Base-by-base conservation (phyloP, 2,888 invertebrate genomes). In the Polyommatus iphigenia region DNA sequence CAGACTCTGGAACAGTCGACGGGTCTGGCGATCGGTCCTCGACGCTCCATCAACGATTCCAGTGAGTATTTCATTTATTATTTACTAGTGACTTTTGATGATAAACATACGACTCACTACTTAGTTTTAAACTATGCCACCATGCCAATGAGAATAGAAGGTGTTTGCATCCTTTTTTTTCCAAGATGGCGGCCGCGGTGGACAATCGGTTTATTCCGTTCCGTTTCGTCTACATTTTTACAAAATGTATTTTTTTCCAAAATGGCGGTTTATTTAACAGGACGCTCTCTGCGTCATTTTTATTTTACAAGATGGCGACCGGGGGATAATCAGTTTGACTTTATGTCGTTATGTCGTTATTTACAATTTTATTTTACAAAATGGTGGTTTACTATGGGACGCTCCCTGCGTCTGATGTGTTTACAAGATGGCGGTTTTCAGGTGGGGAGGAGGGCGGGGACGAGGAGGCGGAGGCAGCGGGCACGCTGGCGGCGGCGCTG, bases 1-100 rank as follows among this genome's bases (percentile, higher is more conserved):
- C 98, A 97, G 88, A 98, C 97, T 5, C 90, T 96, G 84, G 98
- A 97, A 86, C 96, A 96, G 85, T 97, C 97, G 0, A 98, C 98
- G 0, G 97, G 97, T 0, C 94, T 97, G 78, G 96, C 96, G 2
- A 95, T 98, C 75, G 97, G 97, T 4, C 93, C 95, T 0, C 90
- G 96, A 73, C 93, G 96, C 71, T 95, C 96, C 0, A 84, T 91
- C 77, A 88, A 84, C 29, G 93, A 93, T 78, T 82, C 91, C 0
- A 90, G 93, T 93, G 80, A 90, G 92, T 86, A n/a, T 3, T 20
- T 32, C 15, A 67, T 15, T 29, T 1, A 67, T 29, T 67, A 46
- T 59, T 75, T 73, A 50, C 3, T n/a, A 73, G 46, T 8, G 41
- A 18, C 29, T 36, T 6, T 41, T 8, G 8, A 41, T 8, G 41